Conservation (phyloP, 1,140 invertebrate genomes). For the Apis florea region DNA sequence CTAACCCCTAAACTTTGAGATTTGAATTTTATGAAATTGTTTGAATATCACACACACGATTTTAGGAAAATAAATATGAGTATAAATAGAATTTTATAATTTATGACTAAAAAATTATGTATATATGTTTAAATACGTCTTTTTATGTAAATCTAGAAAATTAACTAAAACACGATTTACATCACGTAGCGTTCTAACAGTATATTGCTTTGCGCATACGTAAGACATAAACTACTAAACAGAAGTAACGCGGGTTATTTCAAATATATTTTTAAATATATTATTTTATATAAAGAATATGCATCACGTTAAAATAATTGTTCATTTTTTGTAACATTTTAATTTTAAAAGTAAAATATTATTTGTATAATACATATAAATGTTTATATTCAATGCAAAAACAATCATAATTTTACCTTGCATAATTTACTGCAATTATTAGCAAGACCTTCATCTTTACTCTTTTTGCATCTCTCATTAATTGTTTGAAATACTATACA, state of each 20-base stretch:
- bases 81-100: neutral
- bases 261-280: neutral
- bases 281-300: neutral
- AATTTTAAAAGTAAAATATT: neutral
- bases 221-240: neutral
- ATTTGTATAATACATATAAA: neutral
- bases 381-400: neutral
- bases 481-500: slow-evolving; percentile 66
- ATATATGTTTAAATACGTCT: neutral
- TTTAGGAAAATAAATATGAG: neutral
- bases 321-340: neutral
- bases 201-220: slow-evolving; percentile 14
- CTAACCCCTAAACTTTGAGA: slow-evolving; percentile 63
- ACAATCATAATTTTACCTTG: slow-evolving; percentile 60
- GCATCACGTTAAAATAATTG: neutral
- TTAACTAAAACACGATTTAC: neutral
- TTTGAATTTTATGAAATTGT: neutral
- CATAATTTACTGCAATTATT: slow-evolving; percentile 63
- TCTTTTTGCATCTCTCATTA: slow-evolving; percentile 74
- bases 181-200: neutral
- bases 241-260: neutral
- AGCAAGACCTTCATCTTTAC: slow-evolving; percentile 71
- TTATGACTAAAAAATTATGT: neutral
- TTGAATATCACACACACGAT: neutral
- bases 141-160: neutral